Percentiles rank a stretch among this genome's conserved stretches.
Conservation (phyloP, 2,797 vertebrate genomes). For the Mus minutoides region DNA sequence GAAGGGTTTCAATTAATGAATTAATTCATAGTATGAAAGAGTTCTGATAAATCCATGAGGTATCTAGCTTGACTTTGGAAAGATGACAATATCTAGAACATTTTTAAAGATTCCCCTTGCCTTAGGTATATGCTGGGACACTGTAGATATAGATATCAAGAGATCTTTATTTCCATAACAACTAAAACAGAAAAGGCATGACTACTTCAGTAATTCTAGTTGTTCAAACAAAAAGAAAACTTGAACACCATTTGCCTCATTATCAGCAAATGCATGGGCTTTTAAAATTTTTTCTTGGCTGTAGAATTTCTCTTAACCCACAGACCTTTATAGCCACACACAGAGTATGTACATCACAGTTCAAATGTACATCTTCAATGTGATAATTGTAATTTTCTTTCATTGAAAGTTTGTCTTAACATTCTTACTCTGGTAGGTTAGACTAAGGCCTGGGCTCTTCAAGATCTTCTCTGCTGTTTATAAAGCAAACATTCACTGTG, state of each 20-base stretch:
- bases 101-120: background rate
- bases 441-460: background rate
- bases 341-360: background rate
- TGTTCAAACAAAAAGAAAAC: conserved; percentile 3
- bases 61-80: conserved; percentile 25
- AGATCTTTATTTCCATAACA: conserved; percentile 13
- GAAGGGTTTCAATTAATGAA: background rate
- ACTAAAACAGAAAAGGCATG: conserved; percentile 12
- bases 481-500: background rate
- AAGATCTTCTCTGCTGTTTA: background rate
- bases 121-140: background rate
- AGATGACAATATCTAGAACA: background rate
- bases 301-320: background rate
- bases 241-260: background rate
- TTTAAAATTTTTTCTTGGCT: background rate
- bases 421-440: conserved; percentile 12
- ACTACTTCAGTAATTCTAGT: background rate
- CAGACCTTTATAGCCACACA: background rate
- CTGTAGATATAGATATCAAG: background rate
- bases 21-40: background rate
- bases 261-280: background rate
- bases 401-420: conserved; percentile 46
- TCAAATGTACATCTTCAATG: conserved; percentile 40
- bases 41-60: conserved; percentile 21
- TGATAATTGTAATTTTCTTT: conserved; percentile 43